phyloP scores from a whole-genome alignment of 2,797 vertebrate genomes.

The Urophycis tenuis region DNA sequence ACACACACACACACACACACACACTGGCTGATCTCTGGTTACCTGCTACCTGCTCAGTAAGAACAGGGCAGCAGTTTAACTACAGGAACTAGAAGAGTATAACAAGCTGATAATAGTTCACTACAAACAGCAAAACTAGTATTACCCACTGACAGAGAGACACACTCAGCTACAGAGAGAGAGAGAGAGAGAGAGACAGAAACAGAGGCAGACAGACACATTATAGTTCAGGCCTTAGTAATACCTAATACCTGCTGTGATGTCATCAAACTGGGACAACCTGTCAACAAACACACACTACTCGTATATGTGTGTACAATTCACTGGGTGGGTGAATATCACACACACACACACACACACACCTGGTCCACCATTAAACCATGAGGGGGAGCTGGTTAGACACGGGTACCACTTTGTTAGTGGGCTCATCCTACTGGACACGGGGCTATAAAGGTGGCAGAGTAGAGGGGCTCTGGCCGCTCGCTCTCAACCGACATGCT shows the following conservation, averaged over 20 bases:
- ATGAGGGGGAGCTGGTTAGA: no score
- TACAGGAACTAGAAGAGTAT: background rate
- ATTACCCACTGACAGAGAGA: no score
- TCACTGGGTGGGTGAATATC: slow-evolving; percentile 64
- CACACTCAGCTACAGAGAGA: background rate
- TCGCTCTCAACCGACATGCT: no score
- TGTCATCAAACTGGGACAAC: no score
- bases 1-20: slow-evolving; percentile 16
- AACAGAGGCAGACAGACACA: no score
- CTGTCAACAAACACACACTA: background rate
- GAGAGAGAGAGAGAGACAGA: no score
- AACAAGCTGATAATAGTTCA: no score
- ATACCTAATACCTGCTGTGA: background rate
- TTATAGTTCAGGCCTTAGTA: background rate
- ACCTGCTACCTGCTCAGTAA: slow-evolving; percentile 19
- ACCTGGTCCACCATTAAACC: background rate
- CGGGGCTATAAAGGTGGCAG: no score
- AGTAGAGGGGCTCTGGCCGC: no score
- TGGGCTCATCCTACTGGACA: no score
- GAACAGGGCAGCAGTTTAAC: slow-evolving; percentile 13
- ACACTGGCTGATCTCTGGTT: slow-evolving; percentile 20
- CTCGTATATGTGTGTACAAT: slow-evolving; percentile 48
- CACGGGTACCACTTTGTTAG: no score
- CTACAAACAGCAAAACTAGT: no score
- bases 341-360: background rate